These are phyloP conservation scores for Diplodus puntazzo DNA, from an alignment of 2,797 vertebrate species.

Conservation along the genomic window DNA sequence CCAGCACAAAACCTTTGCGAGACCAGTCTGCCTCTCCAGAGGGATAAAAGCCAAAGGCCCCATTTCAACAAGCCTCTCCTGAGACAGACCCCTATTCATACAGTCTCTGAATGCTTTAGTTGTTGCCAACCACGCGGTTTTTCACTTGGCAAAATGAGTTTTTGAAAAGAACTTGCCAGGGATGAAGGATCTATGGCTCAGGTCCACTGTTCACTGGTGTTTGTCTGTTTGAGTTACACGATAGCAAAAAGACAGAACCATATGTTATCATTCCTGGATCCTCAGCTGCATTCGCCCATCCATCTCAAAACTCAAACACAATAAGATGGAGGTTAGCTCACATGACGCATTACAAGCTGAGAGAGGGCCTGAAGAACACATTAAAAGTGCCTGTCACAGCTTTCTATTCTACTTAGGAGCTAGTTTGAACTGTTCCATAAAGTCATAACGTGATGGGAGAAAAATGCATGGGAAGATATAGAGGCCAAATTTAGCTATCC, in stretches of 20 bases:
- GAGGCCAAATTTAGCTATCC: constrained; percentile 62
- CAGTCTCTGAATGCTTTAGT: constrained; percentile 69
- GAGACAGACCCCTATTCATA: constrained; percentile 80
- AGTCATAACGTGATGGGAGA: constrained; percentile 66
- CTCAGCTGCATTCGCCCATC: constrained; percentile 48
- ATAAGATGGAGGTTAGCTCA: constrained; percentile 54
- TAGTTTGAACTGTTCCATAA: constrained; percentile 61
- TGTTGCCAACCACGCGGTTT: constrained; percentile 76
- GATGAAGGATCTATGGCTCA: constrained; percentile 65
- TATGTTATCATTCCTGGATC: constrained; percentile 55
- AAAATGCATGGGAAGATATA: constrained; percentile 69
- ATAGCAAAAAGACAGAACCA: constrained; percentile 49
- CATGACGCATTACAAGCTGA: constrained; percentile 61
- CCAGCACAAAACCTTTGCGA: constrained; percentile 64
- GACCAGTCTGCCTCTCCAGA: constrained; percentile 70
- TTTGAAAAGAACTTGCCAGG: constrained; percentile 54
- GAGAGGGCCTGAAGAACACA: constrained; percentile 42
- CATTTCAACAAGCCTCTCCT: constrained; percentile 75
- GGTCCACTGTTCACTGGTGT: constrained; percentile 57
- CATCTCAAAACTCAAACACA: constrained; percentile 65
- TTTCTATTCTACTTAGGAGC: constrained; percentile 59
- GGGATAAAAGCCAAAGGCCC: constrained; percentile 70
- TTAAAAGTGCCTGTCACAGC: constrained; percentile 62
- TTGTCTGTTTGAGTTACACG: constrained; percentile 55
- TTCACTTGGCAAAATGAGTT: constrained; percentile 69